Conservation (phyloP, 64 coral and sea anemone species). For the Montipora efflorescens region DNA sequence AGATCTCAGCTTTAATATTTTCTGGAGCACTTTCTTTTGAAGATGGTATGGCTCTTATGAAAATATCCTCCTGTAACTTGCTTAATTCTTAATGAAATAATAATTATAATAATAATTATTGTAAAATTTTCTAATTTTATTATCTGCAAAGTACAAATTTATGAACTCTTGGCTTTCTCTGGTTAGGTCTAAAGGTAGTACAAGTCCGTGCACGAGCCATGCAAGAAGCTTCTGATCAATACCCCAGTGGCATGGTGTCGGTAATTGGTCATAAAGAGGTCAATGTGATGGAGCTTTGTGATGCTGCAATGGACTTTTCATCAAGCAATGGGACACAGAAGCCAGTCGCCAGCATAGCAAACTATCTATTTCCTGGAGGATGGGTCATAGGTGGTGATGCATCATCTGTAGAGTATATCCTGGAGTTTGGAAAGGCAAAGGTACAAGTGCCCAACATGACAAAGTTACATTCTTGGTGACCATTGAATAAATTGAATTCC, state of each 20-base stretch:
- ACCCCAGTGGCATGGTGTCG: slow-evolving; percentile 94
- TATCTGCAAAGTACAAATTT: background rate
- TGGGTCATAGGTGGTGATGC: slow-evolving; percentile 79
- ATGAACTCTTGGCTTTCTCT: background rate
- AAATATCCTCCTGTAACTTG: too few relatives aligned
- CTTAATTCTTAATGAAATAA: too few relatives aligned
- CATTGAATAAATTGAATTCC: too few relatives aligned
- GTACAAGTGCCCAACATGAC: background rate
- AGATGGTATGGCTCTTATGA: slow-evolving; percentile 78
- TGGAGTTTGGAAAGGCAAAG: slow-evolving; percentile 64
- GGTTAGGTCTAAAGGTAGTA: slow-evolving; percentile 75
- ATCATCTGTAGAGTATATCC: slow-evolving; percentile 58
- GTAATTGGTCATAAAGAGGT: slow-evolving; percentile 65
- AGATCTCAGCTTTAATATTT: slow-evolving; percentile 89
- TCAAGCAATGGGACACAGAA: background rate
- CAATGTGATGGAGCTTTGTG: slow-evolving; percentile 64
- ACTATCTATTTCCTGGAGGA: slow-evolving; percentile 80
- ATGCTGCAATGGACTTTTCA: slow-evolving; percentile 48
- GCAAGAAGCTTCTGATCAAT: slow-evolving; percentile 86
- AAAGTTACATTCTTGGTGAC: background rate
- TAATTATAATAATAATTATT: too few relatives aligned
- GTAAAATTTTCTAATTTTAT: too few relatives aligned
- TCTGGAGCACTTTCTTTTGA: slow-evolving; percentile 83
- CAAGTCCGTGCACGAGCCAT: slow-evolving; percentile 86
- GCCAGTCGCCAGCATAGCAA: slow-evolving; percentile 66